Conservation (phyloP, 2,888 invertebrate genomes). For the Sepioteuthis lessoniana region DNA sequence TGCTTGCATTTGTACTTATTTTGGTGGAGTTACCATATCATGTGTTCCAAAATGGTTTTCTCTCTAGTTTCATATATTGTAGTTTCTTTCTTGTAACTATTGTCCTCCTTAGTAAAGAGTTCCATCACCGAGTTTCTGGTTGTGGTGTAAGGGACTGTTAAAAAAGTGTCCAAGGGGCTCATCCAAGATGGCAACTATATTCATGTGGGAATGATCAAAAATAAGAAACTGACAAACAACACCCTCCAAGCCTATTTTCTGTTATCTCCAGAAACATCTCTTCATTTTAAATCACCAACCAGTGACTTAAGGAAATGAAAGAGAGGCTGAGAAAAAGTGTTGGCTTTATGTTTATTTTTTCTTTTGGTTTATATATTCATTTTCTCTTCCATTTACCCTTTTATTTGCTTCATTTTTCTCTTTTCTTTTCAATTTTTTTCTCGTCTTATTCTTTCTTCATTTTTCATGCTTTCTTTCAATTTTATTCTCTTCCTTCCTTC, state of each 20-base stretch:
- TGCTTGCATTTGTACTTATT: no score
- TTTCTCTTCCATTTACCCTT: neutral
- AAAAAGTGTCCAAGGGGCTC: neutral
- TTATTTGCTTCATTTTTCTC: neutral
- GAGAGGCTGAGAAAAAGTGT: neutral
- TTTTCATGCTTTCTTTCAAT: neutral
- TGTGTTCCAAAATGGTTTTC: no score
- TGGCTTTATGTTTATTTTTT: neutral
- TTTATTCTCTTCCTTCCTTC: neutral
- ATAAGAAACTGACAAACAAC: neutral
- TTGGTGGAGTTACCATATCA: no score
- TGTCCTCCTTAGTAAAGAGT: no score
- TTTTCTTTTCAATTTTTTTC: neutral
- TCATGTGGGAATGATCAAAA: neutral
- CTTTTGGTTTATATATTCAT: neutral
- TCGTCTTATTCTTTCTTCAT: neutral
- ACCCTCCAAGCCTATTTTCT: neutral
- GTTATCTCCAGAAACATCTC: neutral
- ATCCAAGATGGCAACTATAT: neutral
- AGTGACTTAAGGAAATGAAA: neutral
- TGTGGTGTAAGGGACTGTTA: neutral
- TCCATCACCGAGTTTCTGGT: no score
- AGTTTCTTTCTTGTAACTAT: no score
- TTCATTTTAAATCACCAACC: constrained; percentile 4
- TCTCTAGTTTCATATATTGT: no score